Conservation (phyloP, 1,140 invertebrate genomes). For the Drosophila carrolli region DNA sequence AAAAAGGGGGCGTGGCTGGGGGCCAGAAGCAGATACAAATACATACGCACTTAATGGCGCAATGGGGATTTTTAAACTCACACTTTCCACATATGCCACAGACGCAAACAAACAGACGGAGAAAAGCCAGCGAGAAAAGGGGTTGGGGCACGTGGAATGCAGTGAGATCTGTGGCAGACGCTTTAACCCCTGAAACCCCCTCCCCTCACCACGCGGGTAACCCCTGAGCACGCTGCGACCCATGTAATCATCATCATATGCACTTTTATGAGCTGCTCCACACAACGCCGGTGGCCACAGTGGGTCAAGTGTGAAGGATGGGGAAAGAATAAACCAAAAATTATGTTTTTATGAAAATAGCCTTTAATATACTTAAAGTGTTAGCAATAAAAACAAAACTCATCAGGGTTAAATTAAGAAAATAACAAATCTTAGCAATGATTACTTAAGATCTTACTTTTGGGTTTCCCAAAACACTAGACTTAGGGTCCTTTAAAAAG, state of each 20-base stretch:
- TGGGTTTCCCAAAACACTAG: too few species aligned
- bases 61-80: slow-evolving; percentile 50
- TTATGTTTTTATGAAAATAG: too few species aligned
- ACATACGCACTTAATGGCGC: slow-evolving; percentile 71
- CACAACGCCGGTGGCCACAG: slow-evolving; percentile 19
- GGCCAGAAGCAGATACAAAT: slow-evolving; percentile 19
- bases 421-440: too few species aligned
- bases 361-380: too few species aligned
- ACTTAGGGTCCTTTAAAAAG: too few species aligned
- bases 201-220: background rate
- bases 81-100: slow-evolving; percentile 62
- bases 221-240: slow-evolving; percentile 31
- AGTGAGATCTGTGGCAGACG: slow-evolving; percentile 31
- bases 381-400: too few species aligned
- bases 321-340: too few species aligned
- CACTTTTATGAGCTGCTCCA: slow-evolving; percentile 49
- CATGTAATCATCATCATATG: slow-evolving; percentile 57
- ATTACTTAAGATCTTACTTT: too few species aligned
- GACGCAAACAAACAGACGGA: slow-evolving; percentile 51
- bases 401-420: too few species aligned
- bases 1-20: slow-evolving; percentile 8
- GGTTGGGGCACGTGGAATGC: background rate
- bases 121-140: slow-evolving; percentile 1
- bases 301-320: background rate
- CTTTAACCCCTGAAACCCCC: slow-evolving; percentile 9